Evolutionary conservation across 2,113 vertebrate species (phyloP).

Genomic region (Gasterosteus aculeatus): DNA sequence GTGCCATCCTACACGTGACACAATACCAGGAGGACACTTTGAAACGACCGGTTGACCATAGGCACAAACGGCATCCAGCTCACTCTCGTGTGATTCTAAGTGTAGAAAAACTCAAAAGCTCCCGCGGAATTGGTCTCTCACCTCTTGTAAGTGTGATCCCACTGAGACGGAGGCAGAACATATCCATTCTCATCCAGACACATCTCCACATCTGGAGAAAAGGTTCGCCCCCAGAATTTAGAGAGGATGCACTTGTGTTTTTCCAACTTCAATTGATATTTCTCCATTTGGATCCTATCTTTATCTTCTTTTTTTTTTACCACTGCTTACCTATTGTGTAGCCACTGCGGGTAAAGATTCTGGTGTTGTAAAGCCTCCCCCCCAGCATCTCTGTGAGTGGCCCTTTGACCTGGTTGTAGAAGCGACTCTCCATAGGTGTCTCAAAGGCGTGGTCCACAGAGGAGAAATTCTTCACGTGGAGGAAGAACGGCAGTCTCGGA

Average conservation of each 20-base stretch:
- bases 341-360: constrained; percentile 7
- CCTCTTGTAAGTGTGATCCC: constrained; percentile 49
- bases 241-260: background rate
- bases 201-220: constrained; percentile 48
- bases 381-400: constrained; percentile 43
- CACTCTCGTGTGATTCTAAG: background rate
- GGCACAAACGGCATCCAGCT: background rate
- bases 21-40: background rate
- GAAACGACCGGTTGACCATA: background rate
- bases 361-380: constrained; percentile 23
- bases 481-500: constrained; percentile 35
- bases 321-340: constrained; percentile 46
- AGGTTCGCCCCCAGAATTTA: background rate
- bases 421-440: constrained; percentile 28
- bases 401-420: constrained; percentile 39
- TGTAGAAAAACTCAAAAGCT: background rate
- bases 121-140: constrained; percentile 1
- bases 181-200: constrained; percentile 44
- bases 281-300: background rate
- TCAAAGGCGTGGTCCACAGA: constrained; percentile 43
- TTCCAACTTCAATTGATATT: background rate
- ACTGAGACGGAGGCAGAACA: constrained; percentile 44
- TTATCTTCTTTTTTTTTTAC: background rate
- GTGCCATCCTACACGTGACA: constrained; percentile 7
- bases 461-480: constrained; percentile 38